Conservation (phyloP, 2,797 vertebrate species). For the Epinephelus coioides region DNA sequence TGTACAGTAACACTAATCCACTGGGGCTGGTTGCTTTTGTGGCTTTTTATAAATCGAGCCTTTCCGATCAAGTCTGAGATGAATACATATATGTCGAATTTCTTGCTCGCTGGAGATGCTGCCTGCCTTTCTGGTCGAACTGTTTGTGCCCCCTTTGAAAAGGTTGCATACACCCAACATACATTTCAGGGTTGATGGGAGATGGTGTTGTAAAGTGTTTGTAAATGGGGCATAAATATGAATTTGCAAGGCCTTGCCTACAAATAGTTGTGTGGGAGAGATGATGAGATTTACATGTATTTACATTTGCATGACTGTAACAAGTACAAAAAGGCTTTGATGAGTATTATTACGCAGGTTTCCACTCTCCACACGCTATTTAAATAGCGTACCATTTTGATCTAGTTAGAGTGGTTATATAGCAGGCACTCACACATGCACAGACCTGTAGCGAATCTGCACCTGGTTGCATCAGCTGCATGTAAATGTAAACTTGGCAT, state of each 20-base stretch:
- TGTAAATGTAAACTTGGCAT: background rate
- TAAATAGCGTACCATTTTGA: conserved; percentile 7
- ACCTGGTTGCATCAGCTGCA: background rate
- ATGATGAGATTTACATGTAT: conserved; percentile 34
- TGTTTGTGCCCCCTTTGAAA: background rate
- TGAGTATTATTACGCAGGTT: conserved; percentile 26
- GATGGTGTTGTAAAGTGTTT: conserved; percentile 9
- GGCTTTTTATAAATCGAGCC: conserved; percentile 10
- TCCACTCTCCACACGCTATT: conserved; percentile 9
- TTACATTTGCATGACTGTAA: conserved; percentile 21
- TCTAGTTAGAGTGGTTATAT: background rate
- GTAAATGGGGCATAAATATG: conserved; percentile 13
- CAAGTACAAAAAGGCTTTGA: conserved; percentile 14
- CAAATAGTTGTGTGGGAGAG: conserved; percentile 34
- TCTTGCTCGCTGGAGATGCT: background rate
- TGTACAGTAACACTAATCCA: conserved; percentile 18
- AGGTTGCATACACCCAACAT: background rate
- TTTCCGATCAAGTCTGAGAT: conserved; percentile 27
- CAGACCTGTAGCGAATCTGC: background rate
- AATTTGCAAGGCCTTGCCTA: conserved; percentile 16
- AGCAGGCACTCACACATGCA: background rate
- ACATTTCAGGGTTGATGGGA: background rate
- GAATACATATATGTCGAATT: background rate
- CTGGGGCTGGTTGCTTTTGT: background rate
- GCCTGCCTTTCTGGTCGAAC: background rate